Evolutionary conservation across 1,140 invertebrate species (phyloP), one percentile per base, ranked within the genome.

Genomic region (Diachasma alloeum): DNA sequence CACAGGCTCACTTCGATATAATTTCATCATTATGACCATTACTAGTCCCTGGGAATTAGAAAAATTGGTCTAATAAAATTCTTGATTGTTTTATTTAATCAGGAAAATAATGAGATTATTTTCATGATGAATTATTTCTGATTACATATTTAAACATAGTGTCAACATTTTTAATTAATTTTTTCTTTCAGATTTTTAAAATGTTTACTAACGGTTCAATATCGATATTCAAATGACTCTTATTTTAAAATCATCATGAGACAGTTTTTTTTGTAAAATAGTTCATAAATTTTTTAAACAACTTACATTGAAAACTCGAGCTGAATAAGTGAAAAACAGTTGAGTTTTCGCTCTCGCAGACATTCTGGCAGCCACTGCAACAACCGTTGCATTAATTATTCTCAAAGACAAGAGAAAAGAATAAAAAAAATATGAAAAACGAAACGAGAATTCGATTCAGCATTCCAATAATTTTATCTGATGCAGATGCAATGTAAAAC

Each of bases 1-100:
- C 9, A 90, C 85, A 67, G 88, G 83, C 72, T 84, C 84, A 46
- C 72, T 83, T 69, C 82, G 79, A 69, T 88, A 89, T 10, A 84
- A 17, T 42, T 79, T 86, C 11, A 87, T 4, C 39, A 90, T 71
- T 15, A 82, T 66, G 15, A 84, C 13, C 22, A 81, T 79, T 4
- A 85, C 26, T 0, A 84, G 77, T 37, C 73, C 81, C 87, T 88
- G 79, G 63, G 83, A 70, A 37, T 56, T 71, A 74, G 44, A 71
- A 75, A 66, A 46, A 66, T 67, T 36, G 46, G 76, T 24, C 8
- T n/a, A 73, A 53, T 69, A 53, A 42, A 26, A 63, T 66, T 44
- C 10, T 19, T 63, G 3, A 48, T 6, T 4, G 53, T 68, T 1
- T 70, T n/a, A n/a, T 69, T 42, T 17, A 44, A 42, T 19, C 22